Base-by-base conservation (phyloP, 2,797 vertebrate species). In the Parotocinclus haroldoi region DNA sequence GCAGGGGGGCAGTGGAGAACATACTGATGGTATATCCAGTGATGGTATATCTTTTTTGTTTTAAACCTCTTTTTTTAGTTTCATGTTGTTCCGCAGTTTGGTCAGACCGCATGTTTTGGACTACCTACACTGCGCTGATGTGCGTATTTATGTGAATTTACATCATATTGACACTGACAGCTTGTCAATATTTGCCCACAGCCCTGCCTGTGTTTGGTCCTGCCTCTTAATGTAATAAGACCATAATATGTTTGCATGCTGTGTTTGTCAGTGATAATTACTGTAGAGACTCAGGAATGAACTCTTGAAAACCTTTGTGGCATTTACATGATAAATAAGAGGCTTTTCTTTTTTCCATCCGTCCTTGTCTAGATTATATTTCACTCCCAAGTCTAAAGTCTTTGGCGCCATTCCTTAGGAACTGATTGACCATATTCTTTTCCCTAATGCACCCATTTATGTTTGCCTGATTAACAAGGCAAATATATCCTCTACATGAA, bases 171-270 rank as follows among this genome's bases (percentile, higher is more conserved):
- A 58, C 62, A 19, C 46, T 57, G 46, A 71, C n/a, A 27, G 69
- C 60, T 55, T 67, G 67, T 73, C 63, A 74, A 69, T 71, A 74
- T 74, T 76, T 71, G 67, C 39, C 72, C 52, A 57, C 57, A 14
- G 66, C 63, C 54, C 52, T 58, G 45, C 50, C 27, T 8, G 14
- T 66, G 54, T 63, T 69, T 72, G 44, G 57, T 51, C 37, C 70
- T 55, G 63, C 59, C 36, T 72, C 64, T 69, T 63, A 57, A 67
- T 46, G 14, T 45, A 50, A 72, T 75, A 67, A 75, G 61, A 60
- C 58, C 18, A 14, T 63, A 39, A 53, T 69, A 58, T 68, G 63
- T 72, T 72, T 66, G 57, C 44, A 37, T 72, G 49, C 51, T 50
- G 50, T 61, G 45, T 38, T 40, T 67, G 60, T 19, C 69, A 48